Conservation (phyloP, 1,140 invertebrate genomes). For the Drosophila serrata region DNA sequence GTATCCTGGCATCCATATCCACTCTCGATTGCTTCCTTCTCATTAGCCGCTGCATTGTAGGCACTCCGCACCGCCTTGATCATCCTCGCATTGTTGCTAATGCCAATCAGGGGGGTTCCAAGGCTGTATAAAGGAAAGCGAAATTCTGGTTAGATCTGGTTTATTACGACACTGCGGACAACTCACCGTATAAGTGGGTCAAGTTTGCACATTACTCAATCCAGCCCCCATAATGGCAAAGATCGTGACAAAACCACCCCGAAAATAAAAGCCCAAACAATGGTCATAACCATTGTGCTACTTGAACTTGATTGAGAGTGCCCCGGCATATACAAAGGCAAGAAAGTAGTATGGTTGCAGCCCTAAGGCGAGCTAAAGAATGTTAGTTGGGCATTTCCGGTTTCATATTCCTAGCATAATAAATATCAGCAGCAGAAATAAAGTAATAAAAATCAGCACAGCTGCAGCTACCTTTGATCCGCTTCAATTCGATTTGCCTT, state of each 20-base stretch:
- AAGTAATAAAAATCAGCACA: conserved; percentile 77
- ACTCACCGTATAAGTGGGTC: conserved; percentile 39
- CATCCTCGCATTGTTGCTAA: conserved; percentile 60
- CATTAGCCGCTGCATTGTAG: conserved; percentile 64
- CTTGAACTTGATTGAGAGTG: conserved; percentile 41
- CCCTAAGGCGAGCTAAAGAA: conserved; percentile 33
- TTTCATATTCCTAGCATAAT: conserved; percentile 55
- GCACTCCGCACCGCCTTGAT: conserved; percentile 50
- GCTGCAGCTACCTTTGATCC: conserved; percentile 75
- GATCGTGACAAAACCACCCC: conserved; percentile 31
- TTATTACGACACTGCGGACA: conserved; percentile 13
- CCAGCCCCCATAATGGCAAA: conserved; percentile 11
- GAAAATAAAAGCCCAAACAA: conserved; percentile 18
- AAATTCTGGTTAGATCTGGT: conserved; percentile 28
- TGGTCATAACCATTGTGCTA: conserved; percentile 23
- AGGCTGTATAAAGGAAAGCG: conserved; percentile 20
- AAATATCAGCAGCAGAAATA: conserved; percentile 54
- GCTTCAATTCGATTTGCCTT: conserved; percentile 79
- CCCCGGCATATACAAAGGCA: conserved; percentile 23
- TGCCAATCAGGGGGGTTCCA: conserved; percentile 26
- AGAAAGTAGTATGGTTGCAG: conserved; percentile 23
- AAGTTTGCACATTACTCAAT: conserved; percentile 48
- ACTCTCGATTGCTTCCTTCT: conserved; percentile 40
- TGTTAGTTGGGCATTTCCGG: conserved; percentile 71
- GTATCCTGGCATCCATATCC: conserved; percentile 10